Conservation (phyloP, 2,113 vertebrate genomes). For the Leptocoma aspasia region DNA sequence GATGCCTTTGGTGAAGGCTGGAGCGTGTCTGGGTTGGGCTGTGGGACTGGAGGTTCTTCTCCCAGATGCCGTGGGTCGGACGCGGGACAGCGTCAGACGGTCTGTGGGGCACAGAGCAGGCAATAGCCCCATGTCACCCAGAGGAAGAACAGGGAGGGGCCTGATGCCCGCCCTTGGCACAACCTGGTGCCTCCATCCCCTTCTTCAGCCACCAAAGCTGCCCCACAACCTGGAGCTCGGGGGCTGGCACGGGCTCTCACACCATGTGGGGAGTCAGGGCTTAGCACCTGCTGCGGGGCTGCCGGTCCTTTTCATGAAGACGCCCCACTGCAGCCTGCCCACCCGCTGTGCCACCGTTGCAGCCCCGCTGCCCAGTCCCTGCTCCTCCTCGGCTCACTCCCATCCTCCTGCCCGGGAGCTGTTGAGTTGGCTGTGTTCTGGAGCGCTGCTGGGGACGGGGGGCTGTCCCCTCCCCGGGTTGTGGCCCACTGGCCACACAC, state of each 20-base stretch:
- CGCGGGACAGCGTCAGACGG: neutral
- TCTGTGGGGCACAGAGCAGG: neutral
- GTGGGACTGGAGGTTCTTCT: neutral
- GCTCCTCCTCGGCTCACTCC: neutral
- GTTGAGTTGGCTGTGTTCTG: neutral
- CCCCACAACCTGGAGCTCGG: no score
- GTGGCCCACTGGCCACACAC: fast-evolving
- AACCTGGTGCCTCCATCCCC: neutral
- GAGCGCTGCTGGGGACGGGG: neutral
- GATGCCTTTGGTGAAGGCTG: neutral
- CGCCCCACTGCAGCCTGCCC: neutral
- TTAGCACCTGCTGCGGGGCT: neutral
- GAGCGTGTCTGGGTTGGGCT: neutral
- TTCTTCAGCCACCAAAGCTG: neutral
- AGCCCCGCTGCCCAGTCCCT: neutral
- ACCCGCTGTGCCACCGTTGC: neutral
- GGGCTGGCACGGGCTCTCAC: neutral
- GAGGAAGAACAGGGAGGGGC: neutral
- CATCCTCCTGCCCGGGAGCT: neutral
- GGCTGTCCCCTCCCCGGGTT: neutral
- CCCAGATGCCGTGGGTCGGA: no score
- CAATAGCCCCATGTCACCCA: neutral
- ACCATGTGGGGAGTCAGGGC: neutral
- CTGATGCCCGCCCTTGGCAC: neutral
- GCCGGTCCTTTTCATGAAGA: neutral